A percentile compares a stretch with the other conserved stretches of the same genome.
phyloP scores from a whole-genome alignment of 2,797 vertebrate species.

The Remorina albescens region DNA sequence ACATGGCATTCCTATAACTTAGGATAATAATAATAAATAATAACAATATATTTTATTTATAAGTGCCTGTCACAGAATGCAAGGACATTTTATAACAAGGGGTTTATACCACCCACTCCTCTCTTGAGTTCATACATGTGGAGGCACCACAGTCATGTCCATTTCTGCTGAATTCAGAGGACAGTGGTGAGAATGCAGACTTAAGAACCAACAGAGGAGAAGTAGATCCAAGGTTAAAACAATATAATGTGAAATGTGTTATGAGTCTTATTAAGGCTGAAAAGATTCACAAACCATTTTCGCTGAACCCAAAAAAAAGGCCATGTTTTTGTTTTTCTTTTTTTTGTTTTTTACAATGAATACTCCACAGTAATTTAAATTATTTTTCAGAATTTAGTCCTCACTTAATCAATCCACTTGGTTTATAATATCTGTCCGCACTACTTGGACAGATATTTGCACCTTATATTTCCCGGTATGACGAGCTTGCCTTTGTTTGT shows the following conservation, averaged over 20 bases:
- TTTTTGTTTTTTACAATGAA: constrained; percentile 28
- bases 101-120: neutral
- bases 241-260: neutral
- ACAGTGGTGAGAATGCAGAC: neutral
- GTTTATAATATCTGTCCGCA: constrained; percentile 27
- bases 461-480: constrained; percentile 17
- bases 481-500: constrained; percentile 49
- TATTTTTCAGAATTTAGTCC: constrained; percentile 38
- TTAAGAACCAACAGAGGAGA: neutral
- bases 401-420: constrained; percentile 36
- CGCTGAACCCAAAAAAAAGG: constrained; percentile 25
- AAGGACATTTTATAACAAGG: too few species aligned
- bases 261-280: neutral
- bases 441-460: constrained; percentile 17
- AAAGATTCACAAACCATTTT: constrained; percentile 22
- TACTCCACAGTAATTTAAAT: constrained; percentile 39
- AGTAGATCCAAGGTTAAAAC: neutral
- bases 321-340: too few species aligned
- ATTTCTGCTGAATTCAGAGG: neutral
- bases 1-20: neutral
- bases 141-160: neutral
- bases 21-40: too few species aligned
- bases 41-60: too few species aligned
- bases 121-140: neutral
- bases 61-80: too few species aligned